These are phyloP conservation scores for Delichon dasypus DNA, from an alignment of 2,797 vertebrate genomes.

Conservation along the genomic window DNA sequence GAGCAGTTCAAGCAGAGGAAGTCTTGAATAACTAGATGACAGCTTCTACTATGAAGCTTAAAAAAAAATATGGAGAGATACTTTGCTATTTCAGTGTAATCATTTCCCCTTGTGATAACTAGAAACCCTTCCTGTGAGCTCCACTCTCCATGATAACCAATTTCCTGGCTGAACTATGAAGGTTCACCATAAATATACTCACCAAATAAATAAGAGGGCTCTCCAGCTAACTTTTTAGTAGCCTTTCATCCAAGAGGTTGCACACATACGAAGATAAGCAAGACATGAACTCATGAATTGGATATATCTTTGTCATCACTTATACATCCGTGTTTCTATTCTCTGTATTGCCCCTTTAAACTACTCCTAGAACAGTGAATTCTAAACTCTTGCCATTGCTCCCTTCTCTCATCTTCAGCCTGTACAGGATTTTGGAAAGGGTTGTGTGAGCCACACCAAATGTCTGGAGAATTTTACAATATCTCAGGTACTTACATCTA, in stretches of 20 bases:
- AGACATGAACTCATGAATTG: not conserved
- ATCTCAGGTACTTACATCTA: not conserved
- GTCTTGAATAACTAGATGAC: not conserved
- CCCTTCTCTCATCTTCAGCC: not conserved
- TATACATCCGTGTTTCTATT: not conserved
- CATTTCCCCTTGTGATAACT: not conserved
- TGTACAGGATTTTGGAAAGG: not conserved
- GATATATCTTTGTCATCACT: not conserved
- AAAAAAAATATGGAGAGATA: not conserved
- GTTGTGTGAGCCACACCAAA: not conserved
- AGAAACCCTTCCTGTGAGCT: not conserved
- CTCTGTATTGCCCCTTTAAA: not conserved
- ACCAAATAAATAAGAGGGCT: not conserved
- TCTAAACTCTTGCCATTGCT: not conserved
- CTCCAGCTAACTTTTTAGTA: not conserved
- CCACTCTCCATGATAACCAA: not conserved
- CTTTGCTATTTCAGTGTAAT: not conserved
- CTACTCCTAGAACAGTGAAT: not conserved
- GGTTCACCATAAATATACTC: not conserved
- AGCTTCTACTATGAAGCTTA: not conserved
- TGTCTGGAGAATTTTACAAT: not conserved
- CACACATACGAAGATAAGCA: accelerated
- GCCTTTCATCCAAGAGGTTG: not conserved
- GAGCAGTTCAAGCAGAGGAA: not conserved
- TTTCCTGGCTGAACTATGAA: not conserved